phyloP scores from a whole-genome alignment of 2,113 vertebrate genomes.

The Myiopsitta monachus region DNA sequence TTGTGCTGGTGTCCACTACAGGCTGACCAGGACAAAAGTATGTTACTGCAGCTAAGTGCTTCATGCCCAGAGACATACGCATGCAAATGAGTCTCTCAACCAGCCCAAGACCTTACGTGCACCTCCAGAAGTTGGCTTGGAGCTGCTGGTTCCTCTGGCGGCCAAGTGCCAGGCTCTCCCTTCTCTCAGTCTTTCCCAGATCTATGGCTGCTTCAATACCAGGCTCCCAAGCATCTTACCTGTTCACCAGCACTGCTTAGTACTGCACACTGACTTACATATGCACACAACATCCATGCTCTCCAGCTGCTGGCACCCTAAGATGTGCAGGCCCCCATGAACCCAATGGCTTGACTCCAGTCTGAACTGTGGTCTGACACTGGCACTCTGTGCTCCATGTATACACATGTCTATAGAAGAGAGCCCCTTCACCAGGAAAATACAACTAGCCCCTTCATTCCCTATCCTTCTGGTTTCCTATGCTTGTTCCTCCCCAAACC shows the following conservation, averaged over 20 bases:
- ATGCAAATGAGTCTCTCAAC: not conserved
- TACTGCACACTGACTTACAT: not conserved
- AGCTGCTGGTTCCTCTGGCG: not conserved
- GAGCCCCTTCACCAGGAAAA: not conserved
- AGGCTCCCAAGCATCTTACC: not conserved
- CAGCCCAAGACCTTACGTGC: rapidly evolving
- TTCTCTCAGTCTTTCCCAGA: not conserved
- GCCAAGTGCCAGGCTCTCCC: not conserved
- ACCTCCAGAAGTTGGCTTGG: not conserved
- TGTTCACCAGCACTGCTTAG: not conserved
- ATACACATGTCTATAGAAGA: not conserved
- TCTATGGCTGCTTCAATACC: not conserved
- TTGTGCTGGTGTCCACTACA: not conserved
- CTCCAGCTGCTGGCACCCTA: not conserved
- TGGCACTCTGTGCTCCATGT: not conserved
- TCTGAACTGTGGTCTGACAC: not conserved
- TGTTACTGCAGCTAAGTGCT: rapidly evolving
- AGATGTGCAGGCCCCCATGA: rapidly evolving
- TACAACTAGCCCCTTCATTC: not conserved
- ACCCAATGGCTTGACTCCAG: not conserved
- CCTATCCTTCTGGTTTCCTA: not conserved
- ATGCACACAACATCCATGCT: not conserved
- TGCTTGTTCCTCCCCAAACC: not conserved
- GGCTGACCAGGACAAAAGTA: not conserved
- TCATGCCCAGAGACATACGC: not conserved